Base-by-base conservation (phyloP, 2,797 vertebrate genomes). In the Phaenicophaeus curvirostris region DNA sequence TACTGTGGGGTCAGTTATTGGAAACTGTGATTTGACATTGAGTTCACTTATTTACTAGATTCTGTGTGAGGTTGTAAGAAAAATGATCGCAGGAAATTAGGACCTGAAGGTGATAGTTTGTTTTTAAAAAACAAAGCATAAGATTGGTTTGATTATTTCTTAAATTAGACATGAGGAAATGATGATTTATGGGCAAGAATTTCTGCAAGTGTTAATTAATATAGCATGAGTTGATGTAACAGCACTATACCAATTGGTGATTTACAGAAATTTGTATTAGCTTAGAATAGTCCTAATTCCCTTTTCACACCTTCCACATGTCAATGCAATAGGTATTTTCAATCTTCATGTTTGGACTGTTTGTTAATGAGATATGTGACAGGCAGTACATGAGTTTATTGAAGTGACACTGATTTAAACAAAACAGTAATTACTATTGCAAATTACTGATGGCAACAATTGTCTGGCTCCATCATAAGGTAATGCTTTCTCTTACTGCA, bases 131-230 rank as follows among this genome's bases (percentile, higher is more conserved):
- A 17, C 31, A 69, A 31, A 53, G 25, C 10, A 33, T 11, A 31
- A 77, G 44, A 35, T n/a, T 65, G 50, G 20, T 77, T 74, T 55
- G 15, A 10, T 46, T 78, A 35, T 88, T 85, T 31, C 58, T 69
- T 72, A 57, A 89, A 82, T 62, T 55, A 74, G 30, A 30, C 19
- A 39, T 1, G 46, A 89, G 13, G 23, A 88, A 94, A 90, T 48
- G 4, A 62, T 78, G 58, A 35, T 25, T 87, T 62, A 53, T 8
- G 11, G 23, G 25, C 14, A 93, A 42, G 50, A 84, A 85, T 86
- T 79, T 92, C 62, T 95, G 39, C 76, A 85, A 59, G 13, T 91
- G 39, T 65, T 91, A 85, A 63, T 82, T 89, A 87, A 53, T 11
- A 17, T 41, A 37, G 20, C 23, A 59, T 78, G 54, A 83, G 46